phyloP scores from a whole-genome alignment of 2,888 invertebrate species.

The Diaperis boleti region DNA sequence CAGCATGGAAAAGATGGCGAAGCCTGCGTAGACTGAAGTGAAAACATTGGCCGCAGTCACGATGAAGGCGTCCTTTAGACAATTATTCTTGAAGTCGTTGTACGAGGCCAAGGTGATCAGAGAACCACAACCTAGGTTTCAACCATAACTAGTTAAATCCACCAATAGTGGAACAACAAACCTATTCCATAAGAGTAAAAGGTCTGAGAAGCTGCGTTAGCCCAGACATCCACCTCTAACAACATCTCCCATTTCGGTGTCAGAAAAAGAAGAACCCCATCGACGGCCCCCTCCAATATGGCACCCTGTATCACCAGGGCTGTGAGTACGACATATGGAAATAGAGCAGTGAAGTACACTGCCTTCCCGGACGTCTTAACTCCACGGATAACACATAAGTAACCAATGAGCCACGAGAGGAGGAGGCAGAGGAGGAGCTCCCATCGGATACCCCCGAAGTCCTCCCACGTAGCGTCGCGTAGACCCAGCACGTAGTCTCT shows the following conservation, averaged over 20 bases:
- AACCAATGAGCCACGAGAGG: constrained; percentile 85
- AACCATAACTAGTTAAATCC: constrained; percentile 52
- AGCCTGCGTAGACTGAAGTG: constrained; percentile 83
- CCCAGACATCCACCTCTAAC: constrained; percentile 79
- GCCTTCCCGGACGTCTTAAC: constrained; percentile 92
- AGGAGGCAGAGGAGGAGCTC: constrained; percentile 84
- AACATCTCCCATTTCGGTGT: constrained; percentile 79
- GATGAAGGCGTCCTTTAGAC: constrained; percentile 80
- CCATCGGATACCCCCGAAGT: constrained; percentile 84
- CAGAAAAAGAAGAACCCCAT: constrained; percentile 81
- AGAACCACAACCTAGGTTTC: constrained; percentile 70
- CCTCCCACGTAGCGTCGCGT: constrained; percentile 78
- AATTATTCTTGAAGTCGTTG: constrained; percentile 78
- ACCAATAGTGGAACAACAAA: no score
- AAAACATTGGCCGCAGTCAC: constrained; percentile 78
- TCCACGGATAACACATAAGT: constrained; percentile 88
- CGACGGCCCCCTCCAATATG: constrained; percentile 76
- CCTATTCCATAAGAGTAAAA: constrained; percentile 88
- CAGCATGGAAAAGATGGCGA: constrained; percentile 82
- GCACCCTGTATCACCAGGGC: constrained; percentile 69
- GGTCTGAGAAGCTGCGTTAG: constrained; percentile 85
- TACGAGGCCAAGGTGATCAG: constrained; percentile 83
- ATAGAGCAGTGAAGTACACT: constrained; percentile 79
- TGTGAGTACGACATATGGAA: constrained; percentile 79
- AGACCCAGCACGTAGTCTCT: constrained; percentile 85